These are phyloP conservation scores for Axinella damicornis DNA, from an alignment of 37 sponge, comb jelly and placozoan species.

Conservation along the genomic window DNA sequence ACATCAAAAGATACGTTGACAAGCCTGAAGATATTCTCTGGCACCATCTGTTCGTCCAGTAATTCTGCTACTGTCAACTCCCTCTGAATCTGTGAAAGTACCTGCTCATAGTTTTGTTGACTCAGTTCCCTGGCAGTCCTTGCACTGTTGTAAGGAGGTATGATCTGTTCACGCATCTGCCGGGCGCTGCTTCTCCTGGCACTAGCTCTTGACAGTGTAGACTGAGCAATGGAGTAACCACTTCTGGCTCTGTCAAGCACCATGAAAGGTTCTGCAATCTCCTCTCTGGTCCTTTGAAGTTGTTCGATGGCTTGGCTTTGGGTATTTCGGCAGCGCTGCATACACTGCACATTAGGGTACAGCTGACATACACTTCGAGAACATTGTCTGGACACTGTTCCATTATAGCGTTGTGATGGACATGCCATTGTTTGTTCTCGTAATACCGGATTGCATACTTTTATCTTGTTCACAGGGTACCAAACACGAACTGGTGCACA, in stretches of 20 bases:
- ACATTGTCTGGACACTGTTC: not conserved
- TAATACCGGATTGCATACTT: not conserved
- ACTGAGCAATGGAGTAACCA: too few species aligned
- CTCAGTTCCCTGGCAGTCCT: not conserved
- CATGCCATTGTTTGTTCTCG: not conserved
- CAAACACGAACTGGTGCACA: not conserved
- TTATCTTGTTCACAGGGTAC: not conserved
- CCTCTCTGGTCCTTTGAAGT: not conserved
- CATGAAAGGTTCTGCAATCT: not conserved
- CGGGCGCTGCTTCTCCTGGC: not conserved
- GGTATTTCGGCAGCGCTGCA: not conserved
- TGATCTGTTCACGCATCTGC: constrained; percentile 5
- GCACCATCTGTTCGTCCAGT: not conserved
- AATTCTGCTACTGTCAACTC: too few species aligned
- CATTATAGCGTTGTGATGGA: not conserved
- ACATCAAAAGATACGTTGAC: not conserved
- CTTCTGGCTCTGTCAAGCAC: not conserved
- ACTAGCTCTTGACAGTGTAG: too few species aligned
- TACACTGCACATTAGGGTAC: too few species aligned
- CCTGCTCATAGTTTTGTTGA: not conserved
- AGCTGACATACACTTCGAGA: not conserved
- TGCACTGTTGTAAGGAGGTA: not conserved
- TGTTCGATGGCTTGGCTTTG: not conserved
- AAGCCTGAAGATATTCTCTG: not conserved
- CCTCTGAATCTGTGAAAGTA: too few species aligned